Evolutionary conservation across 2,797 vertebrate species (phyloP).

Genomic region (Falco cherrug): DNA sequence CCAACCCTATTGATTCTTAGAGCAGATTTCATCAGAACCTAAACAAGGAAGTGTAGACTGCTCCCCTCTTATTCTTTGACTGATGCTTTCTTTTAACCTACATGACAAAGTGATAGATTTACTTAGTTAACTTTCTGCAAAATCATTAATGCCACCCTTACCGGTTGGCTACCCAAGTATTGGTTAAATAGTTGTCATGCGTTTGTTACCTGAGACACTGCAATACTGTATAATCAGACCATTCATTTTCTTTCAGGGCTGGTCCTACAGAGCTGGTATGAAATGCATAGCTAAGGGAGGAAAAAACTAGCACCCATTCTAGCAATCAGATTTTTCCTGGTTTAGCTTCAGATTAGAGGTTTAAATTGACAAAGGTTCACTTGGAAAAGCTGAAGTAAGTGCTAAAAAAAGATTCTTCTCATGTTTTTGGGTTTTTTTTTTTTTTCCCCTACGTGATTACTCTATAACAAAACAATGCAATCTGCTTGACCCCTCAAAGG

Average conservation of each 20-base stretch:
- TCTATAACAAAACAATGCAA: not conserved
- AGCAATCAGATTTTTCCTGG: not conserved
- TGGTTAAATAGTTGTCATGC: constrained; percentile 66
- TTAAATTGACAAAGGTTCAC: not conserved
- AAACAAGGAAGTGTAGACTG: constrained; percentile 44
- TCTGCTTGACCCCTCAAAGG: not conserved
- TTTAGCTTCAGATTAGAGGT: constrained; percentile 25
- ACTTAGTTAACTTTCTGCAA: constrained; percentile 77
- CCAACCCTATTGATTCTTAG: constrained; percentile 67
- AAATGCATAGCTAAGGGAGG: constrained; percentile 27
- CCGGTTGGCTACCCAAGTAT: constrained; percentile 52
- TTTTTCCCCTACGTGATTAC: fast-evolving
- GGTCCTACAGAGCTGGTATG: not conserved
- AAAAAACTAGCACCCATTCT: not conserved
- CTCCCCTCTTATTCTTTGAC: constrained; percentile 66
- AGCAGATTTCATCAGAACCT: constrained; percentile 60
- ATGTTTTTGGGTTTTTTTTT: too few species aligned
- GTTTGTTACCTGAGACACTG: constrained; percentile 59
- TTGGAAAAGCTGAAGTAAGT: not conserved
- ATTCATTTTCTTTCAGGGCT: constrained; percentile 65
- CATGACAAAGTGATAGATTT: constrained; percentile 79
- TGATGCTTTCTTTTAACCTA: constrained; percentile 74
- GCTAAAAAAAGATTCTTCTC: not conserved
- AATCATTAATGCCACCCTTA: constrained; percentile 75
- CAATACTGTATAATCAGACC: constrained; percentile 30